Conservation (phyloP, 1,140 invertebrate genomes). For the Micrasema minimum region DNA sequence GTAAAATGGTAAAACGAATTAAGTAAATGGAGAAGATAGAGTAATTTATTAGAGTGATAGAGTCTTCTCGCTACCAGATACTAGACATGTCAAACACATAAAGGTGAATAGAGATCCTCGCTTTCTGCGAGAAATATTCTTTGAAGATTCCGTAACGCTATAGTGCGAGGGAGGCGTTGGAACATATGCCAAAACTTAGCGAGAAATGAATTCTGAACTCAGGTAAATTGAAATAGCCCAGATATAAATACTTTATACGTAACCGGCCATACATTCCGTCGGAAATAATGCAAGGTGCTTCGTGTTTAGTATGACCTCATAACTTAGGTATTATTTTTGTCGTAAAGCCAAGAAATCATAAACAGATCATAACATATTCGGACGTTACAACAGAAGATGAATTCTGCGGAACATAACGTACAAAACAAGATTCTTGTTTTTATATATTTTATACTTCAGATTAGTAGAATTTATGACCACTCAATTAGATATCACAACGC, state of each 20-base stretch:
- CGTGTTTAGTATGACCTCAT: conserved; percentile 10
- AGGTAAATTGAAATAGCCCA: conserved; percentile 35
- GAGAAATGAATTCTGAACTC: conserved; percentile 31
- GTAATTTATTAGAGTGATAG: conserved; percentile 24
- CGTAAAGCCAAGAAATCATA: background rate
- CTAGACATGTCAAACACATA: conserved; percentile 2
- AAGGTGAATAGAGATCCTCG: background rate
- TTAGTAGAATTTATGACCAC: no score
- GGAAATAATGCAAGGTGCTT: conserved; percentile 30
- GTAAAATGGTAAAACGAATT: background rate
- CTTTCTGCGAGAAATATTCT: conserved; percentile 19
- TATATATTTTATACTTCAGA: no score
- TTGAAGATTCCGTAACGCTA: conserved; percentile 2
- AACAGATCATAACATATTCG: no score
- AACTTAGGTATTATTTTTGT: background rate
- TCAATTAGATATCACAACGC: no score
- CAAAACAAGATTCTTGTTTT: no score
- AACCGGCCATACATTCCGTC: conserved; percentile 6
- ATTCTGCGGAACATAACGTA: no score
- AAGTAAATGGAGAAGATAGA: background rate
- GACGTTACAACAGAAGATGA: no score
- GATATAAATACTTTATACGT: conserved; percentile 32
- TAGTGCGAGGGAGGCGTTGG: conserved; percentile 16
- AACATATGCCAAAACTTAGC: conserved; percentile 30
- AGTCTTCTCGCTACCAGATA: background rate